phyloP scores from a whole-genome alignment of 2,797 vertebrate genomes.

The Ceyx erithaca region DNA sequence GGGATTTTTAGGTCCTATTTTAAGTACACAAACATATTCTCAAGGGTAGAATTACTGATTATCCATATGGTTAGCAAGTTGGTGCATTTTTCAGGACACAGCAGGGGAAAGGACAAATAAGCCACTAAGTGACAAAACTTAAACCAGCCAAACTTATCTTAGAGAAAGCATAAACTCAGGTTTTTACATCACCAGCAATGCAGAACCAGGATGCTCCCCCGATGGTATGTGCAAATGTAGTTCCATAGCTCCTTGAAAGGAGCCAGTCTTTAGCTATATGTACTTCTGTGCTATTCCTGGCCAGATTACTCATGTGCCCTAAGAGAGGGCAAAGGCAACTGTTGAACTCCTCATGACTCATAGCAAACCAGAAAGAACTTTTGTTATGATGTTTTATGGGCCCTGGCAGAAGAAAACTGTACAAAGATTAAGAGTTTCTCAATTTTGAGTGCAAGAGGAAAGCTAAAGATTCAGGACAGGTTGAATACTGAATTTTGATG shows the following conservation, averaged over 20 bases:
- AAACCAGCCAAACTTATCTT: not conserved
- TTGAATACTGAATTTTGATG: not conserved
- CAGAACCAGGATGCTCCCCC: not conserved
- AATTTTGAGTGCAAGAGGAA: not conserved
- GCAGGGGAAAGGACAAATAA: not conserved
- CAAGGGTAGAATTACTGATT: not conserved
- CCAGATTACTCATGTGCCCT: not conserved
- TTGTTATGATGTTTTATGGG: not conserved
- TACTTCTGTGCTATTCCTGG: not conserved
- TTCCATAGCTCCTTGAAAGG: fast-evolving
- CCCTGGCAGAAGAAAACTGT: not conserved
- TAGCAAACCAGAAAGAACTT: not conserved
- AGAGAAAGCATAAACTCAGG: not conserved
- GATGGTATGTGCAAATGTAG: not conserved
- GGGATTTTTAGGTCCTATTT: not conserved
- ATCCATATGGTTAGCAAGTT: not conserved
- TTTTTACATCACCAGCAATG: not conserved
- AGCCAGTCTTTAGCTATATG: not conserved
- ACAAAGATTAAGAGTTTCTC: not conserved
- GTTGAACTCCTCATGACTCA: not conserved
- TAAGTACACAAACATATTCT: not conserved
- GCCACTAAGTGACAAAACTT: not conserved
- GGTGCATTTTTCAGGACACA: not conserved
- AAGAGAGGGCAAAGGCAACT: not conserved
- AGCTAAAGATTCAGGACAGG: not conserved